Evolutionary conservation across 2,797 vertebrate genomes (phyloP).

Genomic region (Scolopax bukidnonensis): DNA sequence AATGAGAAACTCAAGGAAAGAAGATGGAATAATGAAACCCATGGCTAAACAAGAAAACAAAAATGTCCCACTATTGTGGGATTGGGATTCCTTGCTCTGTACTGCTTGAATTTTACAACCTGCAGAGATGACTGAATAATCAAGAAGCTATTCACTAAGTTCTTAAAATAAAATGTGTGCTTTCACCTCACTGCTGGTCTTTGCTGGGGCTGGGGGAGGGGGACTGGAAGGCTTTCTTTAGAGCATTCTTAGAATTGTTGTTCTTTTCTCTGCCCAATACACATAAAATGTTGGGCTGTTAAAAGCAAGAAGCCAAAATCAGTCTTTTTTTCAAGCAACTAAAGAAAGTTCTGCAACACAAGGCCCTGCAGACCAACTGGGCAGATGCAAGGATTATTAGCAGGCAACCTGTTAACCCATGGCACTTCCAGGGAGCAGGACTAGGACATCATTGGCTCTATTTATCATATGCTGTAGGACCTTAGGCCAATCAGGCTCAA

Average conservation of each 20-base stretch:
- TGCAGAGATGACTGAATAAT: background rate
- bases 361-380: background rate
- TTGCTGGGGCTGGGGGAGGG: background rate
- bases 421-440: background rate
- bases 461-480: too few species aligned
- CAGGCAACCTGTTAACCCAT: fast-evolving
- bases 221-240: background rate
- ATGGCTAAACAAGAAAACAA: background rate
- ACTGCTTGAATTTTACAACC: background rate
- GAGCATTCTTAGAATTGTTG: background rate
- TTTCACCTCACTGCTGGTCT: background rate
- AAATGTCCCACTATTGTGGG: background rate
- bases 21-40: background rate
- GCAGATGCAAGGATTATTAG: fast-evolving
- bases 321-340: background rate
- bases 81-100: background rate
- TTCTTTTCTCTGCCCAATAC: background rate
- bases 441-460: fast-evolving
- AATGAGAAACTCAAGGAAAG: background rate
- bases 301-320: background rate
- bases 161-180: background rate
- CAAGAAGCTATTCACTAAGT: background rate
- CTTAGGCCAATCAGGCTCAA: background rate
- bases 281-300: background rate
- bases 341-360: background rate